Percentiles rank a stretch among this genome's conserved stretches.
These are phyloP conservation scores for Eurypyga helias DNA, from an alignment of 2,113 vertebrate species.

Conservation along the genomic window DNA sequence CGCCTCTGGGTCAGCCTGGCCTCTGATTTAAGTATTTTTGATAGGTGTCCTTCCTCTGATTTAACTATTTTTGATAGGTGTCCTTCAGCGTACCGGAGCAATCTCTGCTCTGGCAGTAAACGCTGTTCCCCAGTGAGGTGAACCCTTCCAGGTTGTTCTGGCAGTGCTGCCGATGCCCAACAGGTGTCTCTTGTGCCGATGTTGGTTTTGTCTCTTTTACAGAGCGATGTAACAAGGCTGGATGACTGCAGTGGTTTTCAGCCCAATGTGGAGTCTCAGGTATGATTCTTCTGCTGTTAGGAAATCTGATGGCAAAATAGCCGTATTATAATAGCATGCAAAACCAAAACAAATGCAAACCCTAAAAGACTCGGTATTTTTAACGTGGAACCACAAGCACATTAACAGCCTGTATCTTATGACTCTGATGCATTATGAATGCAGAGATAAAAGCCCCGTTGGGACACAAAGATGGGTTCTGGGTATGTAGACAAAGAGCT, in stretches of 20 bases:
- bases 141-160: not conserved
- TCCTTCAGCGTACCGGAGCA: not conserved
- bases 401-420: not conserved
- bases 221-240: conserved; percentile 21
- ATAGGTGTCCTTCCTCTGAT: not conserved
- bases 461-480: not conserved
- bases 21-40: not conserved
- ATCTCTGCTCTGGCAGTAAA: not conserved
- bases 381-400: not conserved
- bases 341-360: not conserved
- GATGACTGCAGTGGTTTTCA: conserved; percentile 22
- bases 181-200: not conserved
- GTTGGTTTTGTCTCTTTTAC: not conserved
- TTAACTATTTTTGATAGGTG: not conserved
- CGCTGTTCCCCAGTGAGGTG: not conserved
- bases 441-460: not conserved
- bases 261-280: conserved; percentile 62
- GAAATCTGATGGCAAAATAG: not conserved
- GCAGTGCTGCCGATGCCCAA: not conserved
- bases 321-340: not conserved
- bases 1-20: not conserved
- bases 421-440: not conserved
- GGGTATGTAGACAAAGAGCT: not conserved
- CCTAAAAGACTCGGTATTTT: not conserved
- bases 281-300: not conserved